A percentile compares a stretch with the other conserved stretches of the same genome.
phyloP scores from a whole-genome alignment of 1,140 invertebrate species.

The Drosophila parabipectinata region DNA sequence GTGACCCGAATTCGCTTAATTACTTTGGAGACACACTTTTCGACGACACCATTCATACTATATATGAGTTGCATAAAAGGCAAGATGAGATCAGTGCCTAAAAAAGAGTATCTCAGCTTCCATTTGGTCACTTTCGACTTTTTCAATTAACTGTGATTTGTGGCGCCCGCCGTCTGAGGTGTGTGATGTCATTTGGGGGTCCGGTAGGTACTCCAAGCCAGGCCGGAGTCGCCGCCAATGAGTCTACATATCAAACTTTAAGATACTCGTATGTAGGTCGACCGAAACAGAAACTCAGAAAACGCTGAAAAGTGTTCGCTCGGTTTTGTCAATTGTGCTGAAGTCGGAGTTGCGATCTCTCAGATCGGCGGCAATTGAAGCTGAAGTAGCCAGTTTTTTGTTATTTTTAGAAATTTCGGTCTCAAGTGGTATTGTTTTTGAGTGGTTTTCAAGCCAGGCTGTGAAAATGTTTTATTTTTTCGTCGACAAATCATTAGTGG shows the following conservation, averaged over 20 bases:
- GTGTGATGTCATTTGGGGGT: slow-evolving; percentile 66
- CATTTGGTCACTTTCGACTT: slow-evolving; percentile 22
- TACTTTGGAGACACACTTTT: not conserved
- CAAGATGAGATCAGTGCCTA: not conserved
- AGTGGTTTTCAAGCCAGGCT: slow-evolving; percentile 40
- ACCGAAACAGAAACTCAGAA: slow-evolving; percentile 14
- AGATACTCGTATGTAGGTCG: slow-evolving; percentile 60
- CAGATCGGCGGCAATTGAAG: slow-evolving; percentile 68
- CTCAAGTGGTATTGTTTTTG: slow-evolving; percentile 48
- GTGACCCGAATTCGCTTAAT: slow-evolving; percentile 21
- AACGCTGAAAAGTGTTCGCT: slow-evolving; percentile 29
- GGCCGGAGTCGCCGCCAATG: slow-evolving; percentile 41
- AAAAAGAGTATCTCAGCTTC: slow-evolving; percentile 23
- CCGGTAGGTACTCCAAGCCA: slow-evolving; percentile 43
- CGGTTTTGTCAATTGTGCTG: slow-evolving; percentile 63
- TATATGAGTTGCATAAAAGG: not conserved
- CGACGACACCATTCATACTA: not conserved
- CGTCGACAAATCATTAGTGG: slow-evolving; percentile 33
- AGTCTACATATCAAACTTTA: slow-evolving; percentile 31
- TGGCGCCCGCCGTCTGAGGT: slow-evolving; percentile 43
- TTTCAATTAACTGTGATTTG: slow-evolving; percentile 61
- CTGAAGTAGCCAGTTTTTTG: slow-evolving; percentile 49
- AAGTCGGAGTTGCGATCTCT: slow-evolving; percentile 42
- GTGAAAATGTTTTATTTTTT: slow-evolving; percentile 4
- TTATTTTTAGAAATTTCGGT: slow-evolving; percentile 62